Evolutionary conservation across 2,888 invertebrate genomes (phyloP).

Genomic region (Drosophila diplacantha): DNA sequence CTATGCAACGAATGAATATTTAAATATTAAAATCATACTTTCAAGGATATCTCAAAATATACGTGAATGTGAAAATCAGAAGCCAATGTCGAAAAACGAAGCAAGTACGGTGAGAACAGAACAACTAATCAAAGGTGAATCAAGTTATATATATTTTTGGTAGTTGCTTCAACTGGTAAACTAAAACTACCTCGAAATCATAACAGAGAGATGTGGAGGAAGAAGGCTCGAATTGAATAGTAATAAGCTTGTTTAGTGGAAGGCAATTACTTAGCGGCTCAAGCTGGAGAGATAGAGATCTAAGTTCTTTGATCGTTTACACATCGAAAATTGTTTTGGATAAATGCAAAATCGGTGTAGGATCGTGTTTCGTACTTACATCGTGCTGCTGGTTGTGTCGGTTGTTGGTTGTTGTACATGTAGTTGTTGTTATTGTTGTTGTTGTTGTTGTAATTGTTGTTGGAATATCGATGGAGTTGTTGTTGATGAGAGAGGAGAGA

Average conservation of each 20-base stretch:
- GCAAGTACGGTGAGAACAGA: conserved; percentile 5
- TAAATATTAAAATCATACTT: conserved; percentile 11
- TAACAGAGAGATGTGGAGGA: not conserved
- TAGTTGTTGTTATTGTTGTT: conserved; percentile 35
- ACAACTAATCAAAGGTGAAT: conserved; percentile 20
- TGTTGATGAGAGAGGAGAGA: conserved; percentile 41
- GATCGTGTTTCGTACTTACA: conserved; percentile 77
- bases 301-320: conserved; percentile 47
- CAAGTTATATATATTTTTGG: not conserved
- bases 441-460: conserved; percentile 36
- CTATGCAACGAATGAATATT: conserved; percentile 46
- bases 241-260: conserved; percentile 53
- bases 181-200: conserved; percentile 16
- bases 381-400: conserved; percentile 77
- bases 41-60: not conserved
- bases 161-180: conserved; percentile 14
- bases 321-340: conserved; percentile 50
- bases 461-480: conserved; percentile 43
- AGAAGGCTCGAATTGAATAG: conserved; percentile 9
- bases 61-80: not conserved
- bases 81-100: not conserved
- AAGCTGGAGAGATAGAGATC: conserved; percentile 31
- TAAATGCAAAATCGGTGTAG: conserved; percentile 65
- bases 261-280: conserved; percentile 29
- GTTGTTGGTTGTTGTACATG: conserved; percentile 69